Base-by-base conservation (phyloP, 2,113 vertebrate genomes). In the Monopterus albus region DNA sequence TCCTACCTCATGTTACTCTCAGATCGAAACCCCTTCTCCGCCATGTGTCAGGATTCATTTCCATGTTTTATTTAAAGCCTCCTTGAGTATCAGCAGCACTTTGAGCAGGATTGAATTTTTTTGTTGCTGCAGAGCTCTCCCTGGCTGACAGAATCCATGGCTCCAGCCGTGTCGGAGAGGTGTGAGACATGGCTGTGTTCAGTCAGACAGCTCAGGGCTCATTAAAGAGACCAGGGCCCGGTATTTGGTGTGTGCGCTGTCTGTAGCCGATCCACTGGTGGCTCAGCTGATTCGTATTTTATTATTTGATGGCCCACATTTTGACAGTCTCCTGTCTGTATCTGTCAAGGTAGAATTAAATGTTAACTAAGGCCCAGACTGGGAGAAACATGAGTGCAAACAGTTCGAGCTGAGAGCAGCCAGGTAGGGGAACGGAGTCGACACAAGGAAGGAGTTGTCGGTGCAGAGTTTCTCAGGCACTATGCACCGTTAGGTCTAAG, bases 21-120 rank as follows among this genome's bases (percentile, higher is more conserved):
- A 25, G 83, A 80, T 84, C 58, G 75, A 84, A 79, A 73, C 39
- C 72, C 31, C 11, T 49, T 38, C 53, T 29, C 50, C n/a, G 15
- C 74, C 6, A 25, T 33, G 42, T 69, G 79, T 86, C 81, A 63
- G 81, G 85, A 77, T 85, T 75, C 82, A 67, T 82, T 71, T 87
- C 88, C 84, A 85, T 91, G 79, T 89, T 87, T 91, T 88, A 90
- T 90, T 90, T 66, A 86, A 84, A 80, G 63, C 60, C 69, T 79
- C 58, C 78, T 77, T 43, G 7, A 72, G 69, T 79, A 70, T 83
- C 85, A 43, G 60, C n/a, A 52, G 78, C 80, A 59, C 79, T 85
- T 83, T 76, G 68, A 79, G 73, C 55, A 8, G 75, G 61, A 51
- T 79, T 71, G 52, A 66, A 81, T 68, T 71, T 82, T 65, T 68